Conservation (phyloP, 2,113 vertebrate species). For the Pseudorectes ferrugineus region DNA sequence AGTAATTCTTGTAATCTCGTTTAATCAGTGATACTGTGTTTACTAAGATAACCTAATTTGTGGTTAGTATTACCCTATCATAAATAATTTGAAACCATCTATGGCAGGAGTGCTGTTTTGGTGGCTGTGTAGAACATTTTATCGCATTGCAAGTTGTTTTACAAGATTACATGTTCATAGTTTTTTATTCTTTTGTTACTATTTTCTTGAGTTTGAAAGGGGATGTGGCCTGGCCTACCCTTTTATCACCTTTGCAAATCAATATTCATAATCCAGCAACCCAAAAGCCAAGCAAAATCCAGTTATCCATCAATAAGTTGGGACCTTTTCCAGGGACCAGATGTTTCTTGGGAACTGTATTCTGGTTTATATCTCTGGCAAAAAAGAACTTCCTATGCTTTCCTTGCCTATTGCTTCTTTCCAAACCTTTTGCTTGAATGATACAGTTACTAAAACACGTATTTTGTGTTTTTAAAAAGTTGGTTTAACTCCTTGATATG, state of each 20-base stretch:
- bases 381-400: conserved; percentile 4
- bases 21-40: not conserved
- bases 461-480: not conserved
- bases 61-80: not conserved
- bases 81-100: not conserved
- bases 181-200: conserved; percentile 7
- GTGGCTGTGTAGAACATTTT: not conserved
- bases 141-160: not conserved
- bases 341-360: conserved; percentile 20
- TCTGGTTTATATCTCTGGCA: conserved; percentile 21
- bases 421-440: not conserved
- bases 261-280: conserved; percentile 52
- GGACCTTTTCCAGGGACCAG: conserved; percentile 57
- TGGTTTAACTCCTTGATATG: not conserved
- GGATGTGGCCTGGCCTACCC: conserved; percentile 32
- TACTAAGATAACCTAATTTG: conserved; percentile 19
- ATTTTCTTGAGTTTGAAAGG: conserved; percentile 51
- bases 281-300: conserved; percentile 47
- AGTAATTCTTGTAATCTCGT: not conserved
- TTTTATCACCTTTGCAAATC: conserved; percentile 70
- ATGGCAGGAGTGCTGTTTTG: not conserved
- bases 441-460: not conserved
- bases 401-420: not conserved
- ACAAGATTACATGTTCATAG: not conserved
- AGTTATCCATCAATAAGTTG: conserved; percentile 42